Evolutionary conservation across 2,888 invertebrate species (phyloP), one percentile per base, ranked within the genome.

Genomic region (Aproaerema taeniolella): DNA sequence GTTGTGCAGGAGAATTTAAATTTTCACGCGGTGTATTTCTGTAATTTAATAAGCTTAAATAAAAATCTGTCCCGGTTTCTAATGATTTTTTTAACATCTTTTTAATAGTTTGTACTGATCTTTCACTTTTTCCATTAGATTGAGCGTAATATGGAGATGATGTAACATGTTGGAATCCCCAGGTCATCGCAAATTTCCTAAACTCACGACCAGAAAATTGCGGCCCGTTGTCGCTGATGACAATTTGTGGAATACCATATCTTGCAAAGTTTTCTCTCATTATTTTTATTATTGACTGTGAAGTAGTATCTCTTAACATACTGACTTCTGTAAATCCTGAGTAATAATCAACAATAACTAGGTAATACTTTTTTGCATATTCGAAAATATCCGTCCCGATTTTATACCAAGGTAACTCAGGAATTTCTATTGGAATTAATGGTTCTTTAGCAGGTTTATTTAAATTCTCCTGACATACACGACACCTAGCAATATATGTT

Each of bases 371-470:
- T 13, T 41, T 43, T 11, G 24, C 31, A 30, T 38, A 43, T 24
- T 50, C 46, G 30, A 48, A 52, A 9, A 52, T 38, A 28, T 52
- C 50, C 2, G 46, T 31, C 6, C 42, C 49, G 6, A 49, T 25
- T 39, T 49, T 48, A 14, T 26, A 2, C 48, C 48, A 49, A n/a
- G 48, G 47, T 6, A 47, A 14, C 5, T 8, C 3, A 3, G 45
- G 47, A 10, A 48, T 43, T 10, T 39, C 33, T n/a, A 38, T 26
- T 0, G 40, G 40, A 1, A 43, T 9, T 12, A 43, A 24, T 8
- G 43, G 43, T 17, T 48, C 43, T 6, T 28, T 42, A 9, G 6
- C 4, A 1, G 29, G 39, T 15, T 15, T 24, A 20, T 42, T 39
- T 28, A 11, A 31, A 25, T 17, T 13, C 33, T 44, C 38, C 31